Base-by-base conservation (phyloP, 1,140 invertebrate genomes). In the Panulirus ornatus region DNA sequence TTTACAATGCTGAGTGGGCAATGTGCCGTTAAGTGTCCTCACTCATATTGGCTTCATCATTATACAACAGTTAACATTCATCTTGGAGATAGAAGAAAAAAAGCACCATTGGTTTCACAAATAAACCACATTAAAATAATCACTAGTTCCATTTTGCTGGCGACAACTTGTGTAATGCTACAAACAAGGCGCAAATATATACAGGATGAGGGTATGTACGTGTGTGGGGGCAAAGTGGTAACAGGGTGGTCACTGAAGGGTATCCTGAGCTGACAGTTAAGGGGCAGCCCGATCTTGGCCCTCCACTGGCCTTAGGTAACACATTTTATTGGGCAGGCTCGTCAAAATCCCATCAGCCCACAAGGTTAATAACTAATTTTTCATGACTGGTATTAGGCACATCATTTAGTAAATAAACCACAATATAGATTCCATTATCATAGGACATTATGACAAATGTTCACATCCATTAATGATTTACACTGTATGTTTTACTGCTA, bases 51-150 rank as follows among this genome's bases (percentile, higher is more conserved):
- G 81, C 88, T 90, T 84, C 27, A 51, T 73, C 88, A 90, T 63
- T 84, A 84, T 90, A 44, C 73, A 90, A 90, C 88, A 90, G 73
- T 90, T 84, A 90, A 90, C 81, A 84, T 84, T 90, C 66, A 84
- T 83, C 79, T 90, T 84, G 47, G 81, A 78, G 76, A 85, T 71
- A 83, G 30, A 83, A 89, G 83, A 90, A 90, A 90, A 90, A 90
- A 90, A 90, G 88, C 88, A 90, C 88, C 88, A 90, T 90, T 90
- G 83, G 88, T 90, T 90, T 90, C 88, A 90, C 82, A 90, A 90
- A 90, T 90, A 90, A 90, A 90, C 88, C 88, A 90, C 88, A 90
- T 90, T 84, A 90, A 90, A 85, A 85, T 84, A 90, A 90, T 84
- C 88, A 78, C 88, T 78, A 78, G 83, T 76, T 90, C 73, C 82